Evolutionary conservation across 2,888 invertebrate species (phyloP).

Genomic region (Dynastes grantii): DNA sequence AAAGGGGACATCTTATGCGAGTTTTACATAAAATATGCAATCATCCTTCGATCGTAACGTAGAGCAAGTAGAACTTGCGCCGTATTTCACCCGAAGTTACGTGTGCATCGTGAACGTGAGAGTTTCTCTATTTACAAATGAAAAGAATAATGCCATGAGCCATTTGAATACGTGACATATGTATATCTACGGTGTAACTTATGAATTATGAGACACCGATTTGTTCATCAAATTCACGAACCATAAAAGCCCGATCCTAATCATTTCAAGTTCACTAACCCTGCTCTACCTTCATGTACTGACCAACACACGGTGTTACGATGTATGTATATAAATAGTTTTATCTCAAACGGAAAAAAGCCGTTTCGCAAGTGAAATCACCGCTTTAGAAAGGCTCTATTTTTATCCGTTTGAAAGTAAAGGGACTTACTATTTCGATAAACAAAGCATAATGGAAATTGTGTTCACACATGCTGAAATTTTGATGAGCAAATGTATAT

Average conservation of each 20-base stretch:
- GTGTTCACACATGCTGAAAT: conserved; percentile 7
- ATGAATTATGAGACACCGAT: conserved; percentile 31
- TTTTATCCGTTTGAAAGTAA: conserved; percentile 6
- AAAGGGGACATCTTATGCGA: neutral
- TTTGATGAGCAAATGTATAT: neutral
- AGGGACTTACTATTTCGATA: neutral
- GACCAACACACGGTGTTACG: conserved; percentile 7
- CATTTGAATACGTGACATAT: neutral
- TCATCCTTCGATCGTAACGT: conserved; percentile 1
- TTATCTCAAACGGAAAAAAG: conserved; percentile 41
- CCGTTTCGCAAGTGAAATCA: conserved; percentile 26
- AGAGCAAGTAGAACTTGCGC: neutral
- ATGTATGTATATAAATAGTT: conserved; percentile 31
- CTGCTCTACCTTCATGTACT: conserved; percentile 33
- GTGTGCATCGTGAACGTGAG: neutral
- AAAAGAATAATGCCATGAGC: conserved; percentile 11
- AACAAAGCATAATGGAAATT: conserved; percentile 16
- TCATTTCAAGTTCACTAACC: conserved; percentile 44
- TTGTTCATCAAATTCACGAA: conserved; percentile 29
- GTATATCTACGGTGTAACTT: conserved; percentile 12
- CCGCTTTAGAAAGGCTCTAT: conserved; percentile 18
- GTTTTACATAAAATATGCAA: neutral
- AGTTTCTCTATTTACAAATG: conserved; percentile 11
- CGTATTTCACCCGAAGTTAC: neutral
- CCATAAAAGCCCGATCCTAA: conserved; percentile 42